These are phyloP conservation scores for Luidia sarsii DNA, from an alignment of 53 echinoderm and acorn worm species.

Conservation along the genomic window DNA sequence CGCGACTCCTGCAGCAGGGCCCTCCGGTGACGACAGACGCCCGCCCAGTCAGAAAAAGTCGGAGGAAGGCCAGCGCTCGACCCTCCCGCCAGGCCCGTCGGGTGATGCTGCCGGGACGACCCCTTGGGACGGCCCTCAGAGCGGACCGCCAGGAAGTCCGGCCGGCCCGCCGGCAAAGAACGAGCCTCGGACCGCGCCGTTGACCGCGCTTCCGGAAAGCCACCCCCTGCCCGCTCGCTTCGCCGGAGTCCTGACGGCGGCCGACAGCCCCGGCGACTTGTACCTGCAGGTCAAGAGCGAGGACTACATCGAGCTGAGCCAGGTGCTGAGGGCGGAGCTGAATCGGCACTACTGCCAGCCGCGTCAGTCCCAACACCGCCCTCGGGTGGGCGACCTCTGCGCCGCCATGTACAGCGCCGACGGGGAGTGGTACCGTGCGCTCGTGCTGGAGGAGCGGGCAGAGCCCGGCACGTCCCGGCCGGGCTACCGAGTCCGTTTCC, in stretches of 20 bases:
- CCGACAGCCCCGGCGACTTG: constrained; percentile 25
- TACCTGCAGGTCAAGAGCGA: constrained; percentile 36
- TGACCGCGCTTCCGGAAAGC: constrained; percentile 1
- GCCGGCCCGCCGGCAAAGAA: neutral
- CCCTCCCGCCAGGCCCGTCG: neutral
- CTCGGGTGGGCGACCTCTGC: constrained; percentile 43
- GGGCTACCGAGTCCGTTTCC: constrained; percentile 30
- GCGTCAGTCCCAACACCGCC: neutral
- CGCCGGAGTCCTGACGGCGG: constrained; percentile 2
- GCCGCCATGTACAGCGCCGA: constrained; percentile 40
- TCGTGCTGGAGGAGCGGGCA: neutral
- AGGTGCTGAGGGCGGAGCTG: constrained; percentile 12
- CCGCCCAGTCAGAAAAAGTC: neutral
- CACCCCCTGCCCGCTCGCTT: neutral
- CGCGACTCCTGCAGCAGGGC: constrained; percentile 14
- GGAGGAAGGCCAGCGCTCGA: neutral
- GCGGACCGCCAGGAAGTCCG: neutral
- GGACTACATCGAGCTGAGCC: constrained; percentile 14
- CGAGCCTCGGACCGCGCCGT: neutral
- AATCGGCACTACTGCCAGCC: neutral
- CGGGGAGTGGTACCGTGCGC: constrained; percentile 52
- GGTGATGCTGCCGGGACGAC: neutral
- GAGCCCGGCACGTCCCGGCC: neutral
- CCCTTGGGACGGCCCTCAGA: no score
- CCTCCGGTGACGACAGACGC: constrained; percentile 18